A percentile compares a stretch with the other conserved stretches of the same genome.
These are phyloP conservation scores for Epizoanthus ramosus DNA, from an alignment of 92 coral and sea anemone genomes.

Conservation along the genomic window DNA sequence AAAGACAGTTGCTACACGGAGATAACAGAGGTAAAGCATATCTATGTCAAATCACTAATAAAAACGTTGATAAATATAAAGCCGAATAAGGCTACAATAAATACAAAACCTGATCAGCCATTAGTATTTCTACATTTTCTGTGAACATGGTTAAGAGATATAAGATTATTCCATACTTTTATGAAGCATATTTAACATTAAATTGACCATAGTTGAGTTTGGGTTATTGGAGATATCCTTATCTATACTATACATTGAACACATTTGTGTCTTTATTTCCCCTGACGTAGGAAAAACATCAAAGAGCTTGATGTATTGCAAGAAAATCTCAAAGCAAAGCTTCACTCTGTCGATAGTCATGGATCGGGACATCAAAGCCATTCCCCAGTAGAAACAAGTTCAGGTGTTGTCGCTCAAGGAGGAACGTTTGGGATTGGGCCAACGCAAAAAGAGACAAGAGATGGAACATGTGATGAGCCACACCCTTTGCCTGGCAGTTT, in stretches of 20 bases:
- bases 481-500: background rate
- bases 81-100: too few relatives aligned
- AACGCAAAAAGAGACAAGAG: background rate
- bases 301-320: conserved; percentile 84
- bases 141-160: too few relatives aligned
- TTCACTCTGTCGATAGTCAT: conserved; percentile 12
- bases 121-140: too few relatives aligned
- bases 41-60: too few relatives aligned
- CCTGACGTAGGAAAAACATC: conserved; percentile 76
- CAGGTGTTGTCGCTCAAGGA: background rate
- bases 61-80: too few relatives aligned
- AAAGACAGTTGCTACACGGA: too few relatives aligned
- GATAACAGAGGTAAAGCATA: too few relatives aligned
- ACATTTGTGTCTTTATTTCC: background rate
- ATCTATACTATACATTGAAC: background rate
- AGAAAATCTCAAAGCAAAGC: conserved; percentile 64
- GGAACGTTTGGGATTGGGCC: conserved; percentile 4
- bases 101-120: too few relatives aligned
- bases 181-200: too few relatives aligned
- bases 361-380: background rate
- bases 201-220: too few relatives aligned
- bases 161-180: too few relatives aligned
- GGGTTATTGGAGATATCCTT: too few relatives aligned
- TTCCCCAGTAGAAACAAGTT: background rate
- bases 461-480: background rate